These are phyloP conservation scores for Paracanthobrama guichenoti DNA, from an alignment of 2,113 vertebrate species.

Conservation along the genomic window DNA sequence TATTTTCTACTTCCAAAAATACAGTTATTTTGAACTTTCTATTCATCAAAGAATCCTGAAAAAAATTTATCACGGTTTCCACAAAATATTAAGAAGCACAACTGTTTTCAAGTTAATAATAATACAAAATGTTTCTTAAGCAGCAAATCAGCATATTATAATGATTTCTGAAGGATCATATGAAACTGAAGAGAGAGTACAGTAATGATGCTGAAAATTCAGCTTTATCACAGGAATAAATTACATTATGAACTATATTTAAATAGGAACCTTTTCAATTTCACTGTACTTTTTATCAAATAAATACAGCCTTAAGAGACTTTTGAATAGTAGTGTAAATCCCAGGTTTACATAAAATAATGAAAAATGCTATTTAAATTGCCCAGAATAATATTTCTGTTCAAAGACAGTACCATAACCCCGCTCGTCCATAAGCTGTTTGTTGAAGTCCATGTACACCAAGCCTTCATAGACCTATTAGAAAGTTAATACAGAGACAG, in stretches of 20 bases:
- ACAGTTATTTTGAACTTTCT: no score
- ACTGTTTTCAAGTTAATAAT: neutral
- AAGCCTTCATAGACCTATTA: conserved; percentile 81
- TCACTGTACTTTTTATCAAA: no score
- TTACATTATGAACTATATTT: no score
- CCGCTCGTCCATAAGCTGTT: conserved; percentile 76
- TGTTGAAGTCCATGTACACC: conserved; percentile 83
- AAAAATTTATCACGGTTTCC: no score
- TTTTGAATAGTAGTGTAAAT: neutral
- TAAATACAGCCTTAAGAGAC: no score
- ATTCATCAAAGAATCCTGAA: no score
- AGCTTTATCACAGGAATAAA: no score
- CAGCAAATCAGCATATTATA: neutral
- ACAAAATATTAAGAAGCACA: no score
- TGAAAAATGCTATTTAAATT: neutral
- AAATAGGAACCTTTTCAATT: no score
- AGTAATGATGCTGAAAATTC: no score
- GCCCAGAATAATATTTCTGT: neutral
- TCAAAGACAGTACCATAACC: conserved; percentile 72
- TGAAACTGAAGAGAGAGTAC: neutral
- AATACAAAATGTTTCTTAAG: neutral
- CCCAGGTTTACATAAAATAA: neutral
- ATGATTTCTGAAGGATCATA: neutral
- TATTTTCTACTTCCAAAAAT: no score
- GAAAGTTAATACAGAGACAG: neutral